A percentile compares a stretch with the other conserved stretches of the same genome.
Evolutionary conservation across 2,113 vertebrate species (phyloP).

Genomic region (Varanus komodoensis): DNA sequence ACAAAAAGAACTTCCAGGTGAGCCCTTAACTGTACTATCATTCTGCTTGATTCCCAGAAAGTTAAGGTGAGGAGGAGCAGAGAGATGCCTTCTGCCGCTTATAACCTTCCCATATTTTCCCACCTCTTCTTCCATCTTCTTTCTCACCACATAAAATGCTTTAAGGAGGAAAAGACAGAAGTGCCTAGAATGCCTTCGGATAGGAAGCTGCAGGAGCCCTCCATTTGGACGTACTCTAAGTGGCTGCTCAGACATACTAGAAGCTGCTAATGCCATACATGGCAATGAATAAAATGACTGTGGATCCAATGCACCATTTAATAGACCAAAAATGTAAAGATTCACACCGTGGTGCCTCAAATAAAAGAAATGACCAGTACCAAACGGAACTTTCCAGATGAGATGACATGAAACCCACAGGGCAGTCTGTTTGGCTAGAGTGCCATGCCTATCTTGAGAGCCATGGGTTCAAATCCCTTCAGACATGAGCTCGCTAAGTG

Average conservation of each 20-base stretch:
- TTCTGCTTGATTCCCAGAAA: not conserved
- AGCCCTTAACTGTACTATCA: not conserved
- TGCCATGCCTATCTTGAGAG: not conserved
- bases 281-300: not conserved
- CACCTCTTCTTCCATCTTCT: too few species aligned
- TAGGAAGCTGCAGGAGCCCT: not conserved
- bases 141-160: not conserved
- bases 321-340: not conserved
- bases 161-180: not conserved
- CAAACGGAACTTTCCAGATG: not conserved
- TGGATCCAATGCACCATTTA: not conserved
- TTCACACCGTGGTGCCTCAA: not conserved
- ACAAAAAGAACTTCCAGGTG: not conserved
- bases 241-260: not conserved
- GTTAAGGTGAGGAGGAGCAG: not conserved
- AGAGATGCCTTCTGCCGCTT: not conserved
- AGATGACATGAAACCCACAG: not conserved
- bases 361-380: not conserved
- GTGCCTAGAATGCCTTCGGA: not conserved
- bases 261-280: not conserved
- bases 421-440: not conserved
- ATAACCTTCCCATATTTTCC: not conserved
- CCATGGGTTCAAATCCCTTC: not conserved
- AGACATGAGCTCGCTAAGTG: not conserved
- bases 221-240: not conserved